Percentiles rank a stretch among this genome's conserved stretches.
These are phyloP conservation scores for Artemia sinica DNA, from an alignment of 2,888 invertebrate genomes.

Conservation along the genomic window DNA sequence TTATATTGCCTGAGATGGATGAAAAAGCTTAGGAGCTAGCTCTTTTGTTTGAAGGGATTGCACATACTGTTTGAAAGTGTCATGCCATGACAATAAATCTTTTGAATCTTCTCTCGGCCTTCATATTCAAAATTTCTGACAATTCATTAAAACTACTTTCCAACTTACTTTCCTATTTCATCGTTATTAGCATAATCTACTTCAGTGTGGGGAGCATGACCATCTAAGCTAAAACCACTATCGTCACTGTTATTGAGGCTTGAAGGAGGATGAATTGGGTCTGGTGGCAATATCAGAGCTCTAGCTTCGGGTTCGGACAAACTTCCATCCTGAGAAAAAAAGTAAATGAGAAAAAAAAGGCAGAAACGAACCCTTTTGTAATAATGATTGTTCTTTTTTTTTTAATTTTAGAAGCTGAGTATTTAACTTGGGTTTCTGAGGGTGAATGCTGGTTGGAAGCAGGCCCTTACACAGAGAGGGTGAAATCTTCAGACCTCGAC, in stretches of 20 bases:
- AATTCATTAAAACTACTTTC: no score
- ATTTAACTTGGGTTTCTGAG: no score
- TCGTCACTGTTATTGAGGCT: slow-evolving; percentile 8
- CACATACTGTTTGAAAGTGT: no score
- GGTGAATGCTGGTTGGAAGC: no score
- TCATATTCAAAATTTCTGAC: background rate
- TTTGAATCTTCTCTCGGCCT: background rate
- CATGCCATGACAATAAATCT: background rate
- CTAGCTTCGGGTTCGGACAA: background rate
- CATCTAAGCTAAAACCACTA: slow-evolving; percentile 5
- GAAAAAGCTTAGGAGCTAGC: no score
- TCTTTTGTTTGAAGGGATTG: no score
- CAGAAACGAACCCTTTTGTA: no score
- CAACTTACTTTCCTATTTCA: background rate
- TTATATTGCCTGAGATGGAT: background rate
- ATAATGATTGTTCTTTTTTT: no score
- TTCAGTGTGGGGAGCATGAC: background rate
- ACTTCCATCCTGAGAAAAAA: background rate
- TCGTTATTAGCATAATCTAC: slow-evolving; percentile 1
- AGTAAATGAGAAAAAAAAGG: background rate
- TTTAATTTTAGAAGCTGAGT: no score
- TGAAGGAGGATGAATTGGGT: background rate
- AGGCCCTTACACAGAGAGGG: no score
- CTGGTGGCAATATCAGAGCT: background rate
- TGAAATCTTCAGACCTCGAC: no score